Conservation (phyloP, 2,888 invertebrate genomes). For the Acanthosepion pharaonis region DNA sequence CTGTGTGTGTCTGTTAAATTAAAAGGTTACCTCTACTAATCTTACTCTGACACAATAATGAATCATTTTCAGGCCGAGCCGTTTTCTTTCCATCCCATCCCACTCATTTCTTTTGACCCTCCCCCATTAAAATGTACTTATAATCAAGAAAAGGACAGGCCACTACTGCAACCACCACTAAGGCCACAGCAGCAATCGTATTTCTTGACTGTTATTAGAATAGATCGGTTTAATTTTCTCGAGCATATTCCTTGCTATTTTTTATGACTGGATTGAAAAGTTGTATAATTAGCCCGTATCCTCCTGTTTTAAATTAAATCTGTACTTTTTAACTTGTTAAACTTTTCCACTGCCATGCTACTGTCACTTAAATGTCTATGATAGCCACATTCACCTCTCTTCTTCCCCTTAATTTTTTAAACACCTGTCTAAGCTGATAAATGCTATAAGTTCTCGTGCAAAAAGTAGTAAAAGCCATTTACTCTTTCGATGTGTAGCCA, state of each 20-base stretch:
- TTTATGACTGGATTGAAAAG: background rate
- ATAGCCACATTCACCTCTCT: background rate
- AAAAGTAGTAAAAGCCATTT: background rate
- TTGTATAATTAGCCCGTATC: background rate
- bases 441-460: background rate
- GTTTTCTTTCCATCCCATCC: background rate
- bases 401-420: background rate
- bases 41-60: background rate
- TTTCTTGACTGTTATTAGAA: too few species aligned
- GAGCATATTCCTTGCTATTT: background rate
- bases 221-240: background rate
- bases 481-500: background rate
- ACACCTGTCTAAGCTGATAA: conserved; percentile 33
- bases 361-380: background rate
- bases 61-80: background rate
- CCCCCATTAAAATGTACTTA: background rate
- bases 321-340: background rate
- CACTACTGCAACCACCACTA: background rate
- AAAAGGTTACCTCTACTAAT: background rate
- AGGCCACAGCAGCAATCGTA: too few species aligned
- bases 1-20: too few species aligned
- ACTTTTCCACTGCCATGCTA: too few species aligned
- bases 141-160: background rate
- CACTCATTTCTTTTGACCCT: background rate
- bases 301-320: background rate